Percentiles rank a stretch among this genome's conserved stretches.
These are phyloP conservation scores for Eolophus roseicapilla DNA, from an alignment of 2,113 vertebrate genomes.

Conservation along the genomic window DNA sequence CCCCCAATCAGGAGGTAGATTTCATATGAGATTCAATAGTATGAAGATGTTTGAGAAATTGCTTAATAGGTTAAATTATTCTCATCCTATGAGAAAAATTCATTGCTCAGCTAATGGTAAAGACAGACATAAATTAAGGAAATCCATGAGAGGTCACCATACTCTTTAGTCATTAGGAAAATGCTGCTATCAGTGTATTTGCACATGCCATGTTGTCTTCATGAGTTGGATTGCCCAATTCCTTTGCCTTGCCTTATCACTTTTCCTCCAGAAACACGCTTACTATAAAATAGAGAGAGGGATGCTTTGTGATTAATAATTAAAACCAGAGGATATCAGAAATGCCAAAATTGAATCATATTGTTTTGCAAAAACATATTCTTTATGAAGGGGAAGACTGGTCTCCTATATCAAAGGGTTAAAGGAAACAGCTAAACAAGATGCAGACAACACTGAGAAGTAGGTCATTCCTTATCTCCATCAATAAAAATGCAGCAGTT, in stretches of 20 bases:
- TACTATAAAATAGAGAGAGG: background rate
- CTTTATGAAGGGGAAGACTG: background rate
- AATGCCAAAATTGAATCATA: background rate
- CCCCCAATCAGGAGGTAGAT: background rate
- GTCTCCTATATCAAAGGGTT: background rate
- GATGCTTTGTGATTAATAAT: background rate
- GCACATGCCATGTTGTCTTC: fast-evolving
- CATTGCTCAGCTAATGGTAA: background rate
- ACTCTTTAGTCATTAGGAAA: background rate
- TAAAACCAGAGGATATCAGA: background rate
- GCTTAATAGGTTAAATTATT: background rate
- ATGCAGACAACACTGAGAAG: background rate
- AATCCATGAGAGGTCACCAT: background rate
- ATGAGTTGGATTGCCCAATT: background rate
- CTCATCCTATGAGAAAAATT: background rate
- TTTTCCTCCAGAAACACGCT: background rate
- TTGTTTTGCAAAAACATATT: background rate
- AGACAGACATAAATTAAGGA: background rate
- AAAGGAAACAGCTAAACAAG: background rate
- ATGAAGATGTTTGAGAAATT: background rate
- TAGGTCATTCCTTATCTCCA: background rate
- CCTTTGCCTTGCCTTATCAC: background rate
- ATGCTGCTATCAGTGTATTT: background rate
- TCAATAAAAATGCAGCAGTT: background rate
- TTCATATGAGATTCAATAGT: background rate